A percentile compares a stretch with the other conserved stretches of the same genome.
Evolutionary conservation across 2,888 invertebrate genomes (phyloP).

Genomic region (Peribatodes rhomboidaria): DNA sequence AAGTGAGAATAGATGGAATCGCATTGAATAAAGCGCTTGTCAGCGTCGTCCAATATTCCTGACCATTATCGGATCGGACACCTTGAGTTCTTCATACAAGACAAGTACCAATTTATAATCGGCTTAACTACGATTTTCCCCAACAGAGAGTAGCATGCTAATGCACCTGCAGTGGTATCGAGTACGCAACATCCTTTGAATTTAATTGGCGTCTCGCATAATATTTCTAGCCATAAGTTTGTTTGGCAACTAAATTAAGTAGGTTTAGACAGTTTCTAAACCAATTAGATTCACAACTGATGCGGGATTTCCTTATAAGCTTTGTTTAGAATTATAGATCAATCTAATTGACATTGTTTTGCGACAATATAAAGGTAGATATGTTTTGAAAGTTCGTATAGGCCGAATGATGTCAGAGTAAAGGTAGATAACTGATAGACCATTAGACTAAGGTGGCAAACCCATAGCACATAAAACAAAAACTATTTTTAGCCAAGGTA

Average conservation of each 20-base stretch:
- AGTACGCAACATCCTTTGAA: conserved; percentile 49
- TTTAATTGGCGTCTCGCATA: conserved; percentile 45
- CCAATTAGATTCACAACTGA: too few relatives aligned
- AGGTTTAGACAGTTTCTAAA: not conserved
- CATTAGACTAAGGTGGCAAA: not conserved
- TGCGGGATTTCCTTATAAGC: not conserved
- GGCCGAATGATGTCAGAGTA: too few relatives aligned
- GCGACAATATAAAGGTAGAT: too few relatives aligned
- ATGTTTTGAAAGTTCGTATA: too few relatives aligned
- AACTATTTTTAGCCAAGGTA: not conserved
- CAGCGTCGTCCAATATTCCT: too few relatives aligned
- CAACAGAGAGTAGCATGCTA: conserved; percentile 36
- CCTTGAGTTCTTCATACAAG: not conserved
- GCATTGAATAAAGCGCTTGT: too few relatives aligned
- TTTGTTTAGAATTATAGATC: too few relatives aligned
- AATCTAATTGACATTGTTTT: too few relatives aligned
- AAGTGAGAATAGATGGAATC: too few relatives aligned
- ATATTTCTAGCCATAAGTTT: not conserved
- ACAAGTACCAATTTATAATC: not conserved
- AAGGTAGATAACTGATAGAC: not conserved
- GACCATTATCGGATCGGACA: not conserved
- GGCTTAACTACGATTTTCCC: conserved; percentile 23
- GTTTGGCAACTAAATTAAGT: not conserved
- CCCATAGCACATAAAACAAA: not conserved
- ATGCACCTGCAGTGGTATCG: conserved; percentile 38